Evolutionary conservation across 2,888 invertebrate species (phyloP).

Genomic region (Synanthedon vespiformis): DNA sequence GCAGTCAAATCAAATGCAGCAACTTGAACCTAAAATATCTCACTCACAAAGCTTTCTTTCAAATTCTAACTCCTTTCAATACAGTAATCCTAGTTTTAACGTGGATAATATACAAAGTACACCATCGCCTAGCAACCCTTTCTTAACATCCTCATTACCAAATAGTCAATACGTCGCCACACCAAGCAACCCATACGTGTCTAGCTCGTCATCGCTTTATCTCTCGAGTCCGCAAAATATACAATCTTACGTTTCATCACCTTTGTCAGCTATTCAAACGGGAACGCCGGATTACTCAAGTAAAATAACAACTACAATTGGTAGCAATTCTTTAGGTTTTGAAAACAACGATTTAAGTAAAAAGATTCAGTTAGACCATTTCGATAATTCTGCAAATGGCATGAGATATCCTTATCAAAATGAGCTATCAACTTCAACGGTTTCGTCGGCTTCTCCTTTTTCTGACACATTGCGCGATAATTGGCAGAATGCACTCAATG

Average conservation of each 20-base stretch:
- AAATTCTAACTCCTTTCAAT: slow-evolving; percentile 38
- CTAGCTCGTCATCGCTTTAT: slow-evolving; percentile 51
- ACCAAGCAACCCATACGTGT: slow-evolving; percentile 44
- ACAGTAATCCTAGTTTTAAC: slow-evolving; percentile 29
- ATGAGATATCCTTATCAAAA: slow-evolving; percentile 39
- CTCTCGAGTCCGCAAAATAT: slow-evolving; percentile 49
- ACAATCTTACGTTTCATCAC: slow-evolving; percentile 52
- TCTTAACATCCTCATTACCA: slow-evolving; percentile 42
- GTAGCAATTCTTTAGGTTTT: slow-evolving; percentile 30
- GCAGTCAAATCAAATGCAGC: slow-evolving; percentile 33
- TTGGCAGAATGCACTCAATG: slow-evolving; percentile 42
- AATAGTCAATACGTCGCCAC: slow-evolving; percentile 46
- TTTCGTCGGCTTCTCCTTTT: slow-evolving; percentile 35
- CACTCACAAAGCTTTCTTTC: slow-evolving; percentile 31
- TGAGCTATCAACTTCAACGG: slow-evolving; percentile 43
- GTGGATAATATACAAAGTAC: slow-evolving; percentile 44
- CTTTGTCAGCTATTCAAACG: slow-evolving; percentile 42
- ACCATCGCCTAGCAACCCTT: slow-evolving; percentile 41
- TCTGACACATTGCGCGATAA: slow-evolving; percentile 33
- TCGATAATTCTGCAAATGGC: slow-evolving; percentile 53
- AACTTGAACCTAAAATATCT: slow-evolving; percentile 38
- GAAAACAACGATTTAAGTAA: slow-evolving; percentile 37
- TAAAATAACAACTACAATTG: slow-evolving; percentile 35
- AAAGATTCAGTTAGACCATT: slow-evolving; percentile 54
- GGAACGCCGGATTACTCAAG: slow-evolving; percentile 41